Evolutionary conservation across 2,888 invertebrate species (phyloP), one percentile per base, ranked within the genome.

Genomic region (Steinernema carpocapsae): DNA sequence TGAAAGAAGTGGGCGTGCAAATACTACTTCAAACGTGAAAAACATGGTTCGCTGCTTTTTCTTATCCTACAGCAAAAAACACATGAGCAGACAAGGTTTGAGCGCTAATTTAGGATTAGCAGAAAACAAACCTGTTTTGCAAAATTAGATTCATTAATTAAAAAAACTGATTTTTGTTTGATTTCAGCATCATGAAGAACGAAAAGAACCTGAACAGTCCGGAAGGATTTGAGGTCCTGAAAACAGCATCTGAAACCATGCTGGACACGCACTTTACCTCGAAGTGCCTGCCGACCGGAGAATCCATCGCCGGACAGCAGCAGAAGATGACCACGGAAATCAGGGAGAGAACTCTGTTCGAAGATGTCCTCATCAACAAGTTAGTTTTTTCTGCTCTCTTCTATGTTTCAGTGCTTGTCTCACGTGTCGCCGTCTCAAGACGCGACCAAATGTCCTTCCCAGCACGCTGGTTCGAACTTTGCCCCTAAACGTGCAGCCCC

Each of bases 331-430:
- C 29, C 12, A 32, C 29, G 32, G 64, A 64, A 32, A 29, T 32
- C 14, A 26, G 64, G 12, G 64, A 64, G 32, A 64, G 29, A n/a
- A 37, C 24, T n/a, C 64, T 64, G 32, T 64, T 64, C n/a, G 64
- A 64, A 32, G 64, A 64, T 32, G 64, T 64, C 29, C 64, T 64
- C 32, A 64, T 64, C 64, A 64, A 64, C 64, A 64, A 64, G 64
- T 64, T 64, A 64, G 64, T 64, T 29, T 32, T 32, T 22, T 32
- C 14, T 14, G n/a, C n/a, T n/a, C 14, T 22, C 6, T 29, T 64
- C 10, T 32, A 12, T 29, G 32, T 32, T 32, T 64, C 19, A 64
- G 26, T 64, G 64, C 32, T 64, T 64, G 64, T 64, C 32, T 32
- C 64, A 64, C 64, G 64, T n/a, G n/a, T 64, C 64, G 64, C 64